Percentiles rank a stretch among this genome's conserved stretches.
Evolutionary conservation across 2,113 vertebrate genomes (phyloP).

Genomic region (Corythornis madagascariensis): DNA sequence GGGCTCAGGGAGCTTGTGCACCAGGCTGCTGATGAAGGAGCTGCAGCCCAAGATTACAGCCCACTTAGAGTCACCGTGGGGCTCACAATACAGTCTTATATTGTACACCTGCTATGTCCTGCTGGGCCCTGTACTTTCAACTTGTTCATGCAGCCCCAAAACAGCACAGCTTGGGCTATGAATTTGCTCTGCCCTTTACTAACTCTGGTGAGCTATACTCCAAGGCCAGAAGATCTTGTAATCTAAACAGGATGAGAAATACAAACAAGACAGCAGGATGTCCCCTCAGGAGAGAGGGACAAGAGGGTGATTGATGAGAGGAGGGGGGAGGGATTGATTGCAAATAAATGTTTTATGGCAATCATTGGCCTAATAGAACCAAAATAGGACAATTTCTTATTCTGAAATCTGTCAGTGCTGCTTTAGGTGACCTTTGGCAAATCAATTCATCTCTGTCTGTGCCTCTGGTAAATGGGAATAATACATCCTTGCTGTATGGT

Average conservation of each 20-base stretch:
- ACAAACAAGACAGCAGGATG: neutral
- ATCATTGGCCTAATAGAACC: slow-evolving; percentile 39
- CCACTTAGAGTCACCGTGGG: fast-evolving
- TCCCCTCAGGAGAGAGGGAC: neutral
- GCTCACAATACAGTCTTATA: neutral
- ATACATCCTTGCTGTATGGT: slow-evolving; percentile 31
- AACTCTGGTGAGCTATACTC: fast-evolving
- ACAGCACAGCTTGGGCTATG: neutral
- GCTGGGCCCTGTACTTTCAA: neutral
- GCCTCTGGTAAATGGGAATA: slow-evolving; percentile 23
- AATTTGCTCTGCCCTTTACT: neutral
- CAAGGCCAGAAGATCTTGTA: neutral
- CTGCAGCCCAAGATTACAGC: neutral
- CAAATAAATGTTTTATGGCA: slow-evolving; percentile 34
- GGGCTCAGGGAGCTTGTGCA: neutral
- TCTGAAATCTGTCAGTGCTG: slow-evolving; percentile 12
- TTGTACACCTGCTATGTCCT: neutral
- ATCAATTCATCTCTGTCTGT: slow-evolving; percentile 50
- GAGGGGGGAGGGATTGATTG: neutral
- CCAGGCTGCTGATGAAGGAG: neutral
- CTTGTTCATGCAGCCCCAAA: neutral
- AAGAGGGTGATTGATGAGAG: neutral
- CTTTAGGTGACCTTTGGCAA: slow-evolving; percentile 59
- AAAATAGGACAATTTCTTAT: slow-evolving; percentile 47
- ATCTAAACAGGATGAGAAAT: neutral